A percentile compares a stretch with the other conserved stretches of the same genome.
Evolutionary conservation across 2,888 invertebrate genomes (phyloP).

Genomic region (Andrena hattorfiana): DNA sequence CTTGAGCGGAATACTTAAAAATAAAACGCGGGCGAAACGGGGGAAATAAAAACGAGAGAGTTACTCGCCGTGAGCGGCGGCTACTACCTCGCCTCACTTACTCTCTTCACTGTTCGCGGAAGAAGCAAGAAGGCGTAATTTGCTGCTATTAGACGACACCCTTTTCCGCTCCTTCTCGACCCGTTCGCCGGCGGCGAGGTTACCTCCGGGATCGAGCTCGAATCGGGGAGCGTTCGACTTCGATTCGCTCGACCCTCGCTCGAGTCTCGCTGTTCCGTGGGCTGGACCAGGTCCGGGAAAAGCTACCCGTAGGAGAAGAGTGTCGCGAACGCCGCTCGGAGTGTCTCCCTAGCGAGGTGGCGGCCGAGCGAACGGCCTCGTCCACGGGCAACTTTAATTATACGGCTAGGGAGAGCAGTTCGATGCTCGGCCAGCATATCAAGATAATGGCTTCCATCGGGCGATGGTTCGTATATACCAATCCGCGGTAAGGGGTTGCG

Average conservation of each 20-base stretch:
- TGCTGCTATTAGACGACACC: slow-evolving; percentile 80
- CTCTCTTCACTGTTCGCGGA: slow-evolving; percentile 64
- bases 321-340: neutral
- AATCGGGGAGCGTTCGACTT: neutral
- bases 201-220: neutral
- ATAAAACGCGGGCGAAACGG: slow-evolving; percentile 67
- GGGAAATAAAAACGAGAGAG: slow-evolving; percentile 80
- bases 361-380: slow-evolving; percentile 20
- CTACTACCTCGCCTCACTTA: slow-evolving; percentile 65
- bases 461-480: slow-evolving; percentile 74
- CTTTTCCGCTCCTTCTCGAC: slow-evolving; percentile 20
- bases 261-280: no score
- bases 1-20: slow-evolving; percentile 84
- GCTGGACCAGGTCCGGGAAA: neutral
- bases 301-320: neutral
- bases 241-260: neutral
- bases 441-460: slow-evolving; percentile 79
- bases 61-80: slow-evolving; percentile 49
- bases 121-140: slow-evolving; percentile 79
- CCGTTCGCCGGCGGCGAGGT: neutral
- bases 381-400: slow-evolving; percentile 71
- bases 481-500: slow-evolving; percentile 77
- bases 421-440: slow-evolving; percentile 76
- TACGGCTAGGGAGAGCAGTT: slow-evolving; percentile 64
- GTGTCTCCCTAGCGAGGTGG: neutral